These are phyloP conservation scores for Perodicticus potto DNA, from an alignment of 2,797 vertebrate genomes.

Conservation along the genomic window DNA sequence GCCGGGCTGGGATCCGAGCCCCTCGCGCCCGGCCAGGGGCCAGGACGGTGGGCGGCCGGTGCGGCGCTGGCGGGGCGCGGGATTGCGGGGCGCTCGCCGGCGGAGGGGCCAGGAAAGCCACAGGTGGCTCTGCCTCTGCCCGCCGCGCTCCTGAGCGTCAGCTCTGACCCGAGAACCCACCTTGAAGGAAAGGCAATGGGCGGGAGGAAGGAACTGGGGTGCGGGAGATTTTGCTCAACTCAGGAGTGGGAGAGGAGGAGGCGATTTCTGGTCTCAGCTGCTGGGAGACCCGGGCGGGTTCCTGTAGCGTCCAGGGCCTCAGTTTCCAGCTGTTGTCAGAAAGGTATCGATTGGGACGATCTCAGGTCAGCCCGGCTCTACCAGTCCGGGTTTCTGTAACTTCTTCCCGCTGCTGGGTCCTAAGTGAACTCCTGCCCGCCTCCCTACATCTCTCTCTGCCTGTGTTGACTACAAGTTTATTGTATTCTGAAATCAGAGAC, in stretches of 20 bases:
- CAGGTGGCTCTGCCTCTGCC: neutral
- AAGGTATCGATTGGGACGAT: too few species aligned
- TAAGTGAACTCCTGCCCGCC: neutral
- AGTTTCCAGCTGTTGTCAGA: rapidly evolving
- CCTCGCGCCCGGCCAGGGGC: rapidly evolving
- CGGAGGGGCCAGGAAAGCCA: neutral
- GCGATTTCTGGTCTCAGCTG: neutral
- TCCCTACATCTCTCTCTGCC: neutral
- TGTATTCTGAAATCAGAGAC: neutral
- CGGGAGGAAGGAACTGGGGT: neutral
- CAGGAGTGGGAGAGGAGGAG: neutral
- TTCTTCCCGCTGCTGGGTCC: neutral
- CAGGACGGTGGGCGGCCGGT: rapidly evolving
- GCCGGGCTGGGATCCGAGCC: rapidly evolving
- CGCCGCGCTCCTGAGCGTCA: rapidly evolving
- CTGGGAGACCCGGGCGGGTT: neutral
- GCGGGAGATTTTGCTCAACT: neutral
- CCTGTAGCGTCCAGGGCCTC: neutral
- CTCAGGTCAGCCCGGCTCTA: neutral
- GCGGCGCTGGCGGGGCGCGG: neutral
- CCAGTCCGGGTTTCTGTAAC: neutral
- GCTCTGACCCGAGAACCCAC: neutral
- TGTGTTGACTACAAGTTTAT: neutral
- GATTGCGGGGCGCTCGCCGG: neutral
- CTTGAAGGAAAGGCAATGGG: neutral